Evolutionary conservation across 2,888 invertebrate species (phyloP), one percentile per base, ranked within the genome.

Genomic region (Amblyjoppa proteus): DNA sequence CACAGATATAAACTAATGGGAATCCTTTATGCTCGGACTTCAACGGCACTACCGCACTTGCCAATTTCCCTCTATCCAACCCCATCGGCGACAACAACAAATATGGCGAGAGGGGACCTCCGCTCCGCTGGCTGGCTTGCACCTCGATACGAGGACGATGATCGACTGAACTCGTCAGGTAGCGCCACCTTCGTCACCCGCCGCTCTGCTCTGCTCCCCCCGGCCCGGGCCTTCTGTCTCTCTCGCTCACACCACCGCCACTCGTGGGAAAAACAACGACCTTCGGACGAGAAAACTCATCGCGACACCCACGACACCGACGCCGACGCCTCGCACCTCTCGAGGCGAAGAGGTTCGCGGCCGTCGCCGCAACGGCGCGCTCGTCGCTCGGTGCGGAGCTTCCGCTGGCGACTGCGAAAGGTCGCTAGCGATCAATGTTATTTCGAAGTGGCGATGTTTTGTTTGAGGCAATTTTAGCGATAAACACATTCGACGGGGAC

Each of bases 1-100:
- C 31, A 16, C 28, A 31, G 31, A 34, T 34, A 31, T 3, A n/a
- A 5, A 16, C n/a, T 1, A 34, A 2, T 3, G 16, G 53, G n/a
- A 58, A 53, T 85, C 45, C 51, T 87, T 81, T 79, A 68, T 85
- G 25, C 38, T 74, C 75, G 71, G 56, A 70, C 56, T 76, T 77
- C 84, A 70, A 73, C 77, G 78, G 61, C 83, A 84, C 77, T 84
- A 74, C 76, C 78, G 86, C 83, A 83, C 88, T 87, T 70, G 41
- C 74, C 78, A 75, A 74, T 85, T 86, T 88, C 69, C 77, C 82
- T 81, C 82, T 58, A 88, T 90, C 94, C 95, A 96, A 95, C 95
- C 96, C 96, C 96, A 96, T 96, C 95, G 95, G 96, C 96, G 96
- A 96, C 96, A 96, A 96, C 96, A 96, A 97, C 96, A 97, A 97